These are phyloP conservation scores for Drosophila kikkawai DNA, from an alignment of 1,140 invertebrate genomes.

Conservation along the genomic window DNA sequence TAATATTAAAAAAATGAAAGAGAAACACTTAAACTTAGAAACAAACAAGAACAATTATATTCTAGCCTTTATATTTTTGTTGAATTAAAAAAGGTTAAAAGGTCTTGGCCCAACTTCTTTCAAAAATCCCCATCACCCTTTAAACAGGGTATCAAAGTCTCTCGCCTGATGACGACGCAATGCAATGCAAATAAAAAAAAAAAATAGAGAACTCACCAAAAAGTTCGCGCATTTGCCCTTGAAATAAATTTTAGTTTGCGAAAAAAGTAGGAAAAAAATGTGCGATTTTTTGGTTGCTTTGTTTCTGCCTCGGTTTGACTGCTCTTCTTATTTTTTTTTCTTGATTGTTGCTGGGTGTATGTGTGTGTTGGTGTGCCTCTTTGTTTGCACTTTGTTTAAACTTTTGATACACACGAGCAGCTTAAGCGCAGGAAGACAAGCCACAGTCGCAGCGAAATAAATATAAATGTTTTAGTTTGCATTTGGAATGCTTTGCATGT, in stretches of 20 bases:
- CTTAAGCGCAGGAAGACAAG: slow-evolving; percentile 78
- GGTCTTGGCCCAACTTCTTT: not conserved
- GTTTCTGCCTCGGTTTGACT: slow-evolving; percentile 40
- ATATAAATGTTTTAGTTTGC: slow-evolving; percentile 83
- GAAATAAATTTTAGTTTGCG: slow-evolving; percentile 80
- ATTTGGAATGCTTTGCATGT: slow-evolving; percentile 82
- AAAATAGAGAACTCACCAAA: slow-evolving; percentile 39
- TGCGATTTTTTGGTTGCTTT: slow-evolving; percentile 59
- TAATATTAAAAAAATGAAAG: too few relatives aligned
- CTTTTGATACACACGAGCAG: slow-evolving; percentile 68
- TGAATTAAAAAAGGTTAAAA: not conserved
- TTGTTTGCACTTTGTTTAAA: slow-evolving; percentile 77
- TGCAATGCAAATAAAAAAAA: slow-evolving; percentile 57
- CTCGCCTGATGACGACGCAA: slow-evolving; percentile 58
- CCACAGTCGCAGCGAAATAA: slow-evolving; percentile 22
- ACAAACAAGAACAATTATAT: too few relatives aligned
- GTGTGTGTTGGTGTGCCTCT: slow-evolving; percentile 9
- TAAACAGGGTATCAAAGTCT: slow-evolving; percentile 47
- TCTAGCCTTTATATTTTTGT: too few relatives aligned
- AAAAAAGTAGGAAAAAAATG: slow-evolving; percentile 49
- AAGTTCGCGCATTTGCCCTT: slow-evolving; percentile 78
- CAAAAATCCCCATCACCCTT: not conserved
- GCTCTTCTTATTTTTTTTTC: slow-evolving; percentile 51
- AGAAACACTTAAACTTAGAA: too few relatives aligned
- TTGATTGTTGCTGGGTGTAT: slow-evolving; percentile 18